Percentiles rank a stretch among this genome's conserved stretches.
Evolutionary conservation across 2,888 invertebrate genomes (phyloP).

Genomic region (Saturnia japonica): DNA sequence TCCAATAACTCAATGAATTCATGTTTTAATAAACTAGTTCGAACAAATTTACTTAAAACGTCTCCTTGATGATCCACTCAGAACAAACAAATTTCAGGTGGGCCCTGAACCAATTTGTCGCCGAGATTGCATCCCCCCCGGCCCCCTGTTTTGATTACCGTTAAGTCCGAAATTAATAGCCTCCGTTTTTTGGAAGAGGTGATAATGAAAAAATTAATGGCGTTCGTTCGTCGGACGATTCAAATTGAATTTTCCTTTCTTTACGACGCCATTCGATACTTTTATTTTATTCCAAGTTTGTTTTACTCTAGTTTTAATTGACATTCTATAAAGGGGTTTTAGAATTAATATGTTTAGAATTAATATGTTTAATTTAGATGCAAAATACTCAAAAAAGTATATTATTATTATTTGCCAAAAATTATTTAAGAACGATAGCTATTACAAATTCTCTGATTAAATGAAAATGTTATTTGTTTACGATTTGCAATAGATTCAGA

Average conservation of each 20-base stretch:
- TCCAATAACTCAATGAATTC: constrained; percentile 60
- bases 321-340: not conserved
- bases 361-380: not conserved
- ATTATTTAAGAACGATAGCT: not conserved
- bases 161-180: constrained; percentile 66
- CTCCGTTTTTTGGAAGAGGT: constrained; percentile 40
- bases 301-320: not conserved
- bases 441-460: not conserved
- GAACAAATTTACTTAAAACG: constrained; percentile 32
- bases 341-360: not conserved
- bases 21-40: constrained; percentile 42
- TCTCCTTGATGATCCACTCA: constrained; percentile 41
- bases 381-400: not conserved
- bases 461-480: not conserved
- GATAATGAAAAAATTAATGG: constrained; percentile 72
- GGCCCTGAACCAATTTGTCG: constrained; percentile 57
- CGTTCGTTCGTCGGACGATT: constrained; percentile 40
- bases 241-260: constrained; percentile 63
- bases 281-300: constrained; percentile 5
- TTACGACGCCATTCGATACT: constrained; percentile 30
- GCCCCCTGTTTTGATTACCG: constrained; percentile 57
- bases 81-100: constrained; percentile 50
- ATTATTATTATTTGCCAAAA: not conserved
- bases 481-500: no score
- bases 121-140: constrained; percentile 51